Conservation (phyloP, 2,113 vertebrate species). For the Ochotona curzoniae region DNA sequence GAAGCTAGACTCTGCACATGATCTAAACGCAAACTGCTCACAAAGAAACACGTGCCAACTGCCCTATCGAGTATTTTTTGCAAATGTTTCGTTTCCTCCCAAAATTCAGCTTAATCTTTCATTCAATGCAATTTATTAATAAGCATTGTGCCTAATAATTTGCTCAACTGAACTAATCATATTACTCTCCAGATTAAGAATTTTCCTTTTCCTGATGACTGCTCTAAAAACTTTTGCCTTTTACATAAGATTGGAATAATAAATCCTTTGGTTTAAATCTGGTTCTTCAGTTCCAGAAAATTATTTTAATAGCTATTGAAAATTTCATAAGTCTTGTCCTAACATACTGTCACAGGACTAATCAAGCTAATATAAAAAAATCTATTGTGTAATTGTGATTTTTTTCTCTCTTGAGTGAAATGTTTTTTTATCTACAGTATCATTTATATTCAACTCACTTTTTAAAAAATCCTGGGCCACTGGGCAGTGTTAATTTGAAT, state of each 20-base stretch:
- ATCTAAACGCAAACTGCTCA: slow-evolving; percentile 28
- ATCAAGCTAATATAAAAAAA: slow-evolving; percentile 9
- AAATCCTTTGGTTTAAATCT: not conserved
- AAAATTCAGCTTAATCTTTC: slow-evolving; percentile 25
- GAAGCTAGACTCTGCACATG: not conserved
- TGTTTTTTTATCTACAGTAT: not conserved
- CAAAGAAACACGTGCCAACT: slow-evolving; percentile 35
- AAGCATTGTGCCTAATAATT: not conserved
- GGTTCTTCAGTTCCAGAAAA: slow-evolving; percentile 35
- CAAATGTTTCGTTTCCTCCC: slow-evolving; percentile 5
- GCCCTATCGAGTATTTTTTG: not conserved
- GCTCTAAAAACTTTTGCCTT: slow-evolving; percentile 28
- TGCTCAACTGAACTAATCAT: not conserved
- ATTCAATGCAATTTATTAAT: slow-evolving; percentile 23
- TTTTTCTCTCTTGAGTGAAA: slow-evolving; percentile 57
- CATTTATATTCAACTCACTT: slow-evolving; percentile 50
- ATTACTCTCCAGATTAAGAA: slow-evolving; percentile 1
- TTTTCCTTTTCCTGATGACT: slow-evolving; percentile 3
- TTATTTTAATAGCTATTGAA: not conserved
- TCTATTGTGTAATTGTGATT: not conserved
- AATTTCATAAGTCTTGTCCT: not conserved
- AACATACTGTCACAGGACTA: not conserved
- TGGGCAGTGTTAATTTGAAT: slow-evolving; percentile 17
- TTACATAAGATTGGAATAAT: slow-evolving; percentile 29
- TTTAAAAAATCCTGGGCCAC: slow-evolving; percentile 35